Base-by-base conservation (phyloP, 1,140 invertebrate genomes). In the Pinna nobilis region DNA sequence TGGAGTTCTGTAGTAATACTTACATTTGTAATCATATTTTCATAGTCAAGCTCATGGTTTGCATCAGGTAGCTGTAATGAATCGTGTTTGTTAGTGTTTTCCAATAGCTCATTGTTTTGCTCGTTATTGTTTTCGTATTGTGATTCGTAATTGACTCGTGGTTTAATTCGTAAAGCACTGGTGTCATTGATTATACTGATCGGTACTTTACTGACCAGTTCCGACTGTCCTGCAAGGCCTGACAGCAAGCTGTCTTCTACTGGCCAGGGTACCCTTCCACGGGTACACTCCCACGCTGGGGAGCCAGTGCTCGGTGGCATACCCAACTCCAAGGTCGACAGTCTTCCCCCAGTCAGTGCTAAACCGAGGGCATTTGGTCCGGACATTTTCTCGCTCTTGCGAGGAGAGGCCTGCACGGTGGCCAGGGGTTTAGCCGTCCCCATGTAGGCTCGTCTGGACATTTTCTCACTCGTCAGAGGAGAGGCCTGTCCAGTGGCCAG, bases 201-300 rank as follows among this genome's bases (percentile, higher is more conserved):
- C 13, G 33, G 28, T 39, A 37, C 41, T 61, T 20, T 18, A 6
- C 11, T 28, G 33, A 35, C 59, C 32, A 41, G 32, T 61, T 64
- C n/a, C 61, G 61, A 47, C 61, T 64, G 61, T 47, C 39, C 61
- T 66, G 44, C 63, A 66, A 50, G 44, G 32, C 63, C 59, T 15
- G 7, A 3, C 61, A n/a, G n/a, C n/a, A n/a, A n/a, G n/a, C n/a
- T n/a, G n/a, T n/a, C n/a, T n/a, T n/a, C n/a, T n/a, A 23, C 28
- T 66, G 63, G 63, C 32, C 44, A 66, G 32, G 64, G 49, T 53
- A 67, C 64, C n/a, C 32, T 53, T 50, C 25, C n/a, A 15, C 39
- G 39, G n/a, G 41, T 49, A 49, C 61, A 64, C 28, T 47, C 61
- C 39, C 61, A 23, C 5, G 39, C 11, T 64, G 41, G 61, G 44